phyloP scores from a whole-genome alignment of 2,888 invertebrate species.

The Dynastes hyllus region DNA sequence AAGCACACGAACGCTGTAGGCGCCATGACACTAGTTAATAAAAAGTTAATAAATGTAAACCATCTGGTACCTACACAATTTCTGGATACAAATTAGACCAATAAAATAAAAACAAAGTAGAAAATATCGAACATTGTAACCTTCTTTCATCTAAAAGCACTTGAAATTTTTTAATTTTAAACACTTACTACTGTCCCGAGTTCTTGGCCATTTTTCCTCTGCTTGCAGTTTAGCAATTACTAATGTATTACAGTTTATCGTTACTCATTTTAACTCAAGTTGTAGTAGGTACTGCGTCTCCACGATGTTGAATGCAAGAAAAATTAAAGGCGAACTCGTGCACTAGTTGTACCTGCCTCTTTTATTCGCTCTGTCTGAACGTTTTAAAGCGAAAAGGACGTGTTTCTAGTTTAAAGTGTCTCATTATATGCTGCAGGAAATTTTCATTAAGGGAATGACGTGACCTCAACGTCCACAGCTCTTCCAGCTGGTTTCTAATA shows the following conservation, averaged over 20 bases:
- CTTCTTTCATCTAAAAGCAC: no score
- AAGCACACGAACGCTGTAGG: no score
- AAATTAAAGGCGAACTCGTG: background rate
- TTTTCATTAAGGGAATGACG: slow-evolving; percentile 20
- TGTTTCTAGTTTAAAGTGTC: slow-evolving; percentile 16
- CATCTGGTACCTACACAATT: no score
- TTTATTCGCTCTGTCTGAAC: background rate
- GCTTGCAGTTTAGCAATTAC: background rate
- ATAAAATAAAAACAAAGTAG: background rate
- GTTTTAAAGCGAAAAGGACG: slow-evolving; percentile 10
- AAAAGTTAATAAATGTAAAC: no score
- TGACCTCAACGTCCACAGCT: background rate
- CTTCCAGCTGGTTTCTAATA: background rate
- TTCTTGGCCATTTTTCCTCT: background rate
- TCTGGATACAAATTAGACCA: background rate
- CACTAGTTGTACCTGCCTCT: background rate
- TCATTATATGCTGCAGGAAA: background rate
- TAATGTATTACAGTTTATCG: background rate
- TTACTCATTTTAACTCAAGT: background rate
- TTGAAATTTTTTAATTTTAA: no score
- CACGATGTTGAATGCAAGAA: background rate
- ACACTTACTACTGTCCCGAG: background rate
- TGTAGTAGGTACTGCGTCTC: background rate
- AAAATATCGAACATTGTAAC: background rate
- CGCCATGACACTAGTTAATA: no score